Evolutionary conservation across 1,140 invertebrate species (phyloP).

Genomic region (Ptiloglossa arizonensis): DNA sequence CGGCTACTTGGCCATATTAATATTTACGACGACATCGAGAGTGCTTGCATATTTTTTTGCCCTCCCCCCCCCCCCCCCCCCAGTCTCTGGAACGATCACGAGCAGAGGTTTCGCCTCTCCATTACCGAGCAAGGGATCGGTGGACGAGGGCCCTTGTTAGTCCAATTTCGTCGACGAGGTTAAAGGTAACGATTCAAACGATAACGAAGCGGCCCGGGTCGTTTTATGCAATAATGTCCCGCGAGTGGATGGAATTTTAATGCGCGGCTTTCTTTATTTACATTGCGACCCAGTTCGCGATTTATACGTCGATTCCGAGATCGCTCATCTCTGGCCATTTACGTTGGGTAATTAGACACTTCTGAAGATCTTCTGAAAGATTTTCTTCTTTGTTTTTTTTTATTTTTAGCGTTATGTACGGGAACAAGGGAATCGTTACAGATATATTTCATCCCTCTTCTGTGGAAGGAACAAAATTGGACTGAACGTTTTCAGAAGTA

Average conservation of each 20-base stretch:
- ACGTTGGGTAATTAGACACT: slow-evolving; percentile 42
- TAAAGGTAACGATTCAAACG: slow-evolving; percentile 44
- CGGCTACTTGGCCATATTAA: not conserved
- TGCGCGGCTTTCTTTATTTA: slow-evolving; percentile 40
- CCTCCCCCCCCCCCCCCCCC: too few species aligned
- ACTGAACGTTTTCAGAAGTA: too few species aligned
- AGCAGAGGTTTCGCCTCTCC: not conserved
- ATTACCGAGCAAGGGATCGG: too few species aligned
- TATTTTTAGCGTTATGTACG: too few species aligned
- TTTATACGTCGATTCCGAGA: slow-evolving; percentile 6
- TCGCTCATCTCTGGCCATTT: slow-evolving; percentile 35
- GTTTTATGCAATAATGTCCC: slow-evolving; percentile 14
- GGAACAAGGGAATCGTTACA: too few species aligned
- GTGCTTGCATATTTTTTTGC: not conserved
- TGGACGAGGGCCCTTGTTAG: slow-evolving; percentile 2
- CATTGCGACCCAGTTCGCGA: slow-evolving; percentile 40
- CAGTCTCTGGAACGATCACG: too few species aligned
- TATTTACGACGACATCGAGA: not conserved
- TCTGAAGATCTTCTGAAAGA: too few species aligned
- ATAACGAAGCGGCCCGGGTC: slow-evolving; percentile 26
- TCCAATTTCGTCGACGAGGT: slow-evolving; percentile 13
- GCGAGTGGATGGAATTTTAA: slow-evolving; percentile 36
- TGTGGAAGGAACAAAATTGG: too few species aligned
- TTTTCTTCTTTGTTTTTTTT: too few species aligned
- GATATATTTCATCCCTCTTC: too few species aligned